Base-by-base conservation (phyloP, 2,797 vertebrate genomes). In the Jordanella pulchra region DNA sequence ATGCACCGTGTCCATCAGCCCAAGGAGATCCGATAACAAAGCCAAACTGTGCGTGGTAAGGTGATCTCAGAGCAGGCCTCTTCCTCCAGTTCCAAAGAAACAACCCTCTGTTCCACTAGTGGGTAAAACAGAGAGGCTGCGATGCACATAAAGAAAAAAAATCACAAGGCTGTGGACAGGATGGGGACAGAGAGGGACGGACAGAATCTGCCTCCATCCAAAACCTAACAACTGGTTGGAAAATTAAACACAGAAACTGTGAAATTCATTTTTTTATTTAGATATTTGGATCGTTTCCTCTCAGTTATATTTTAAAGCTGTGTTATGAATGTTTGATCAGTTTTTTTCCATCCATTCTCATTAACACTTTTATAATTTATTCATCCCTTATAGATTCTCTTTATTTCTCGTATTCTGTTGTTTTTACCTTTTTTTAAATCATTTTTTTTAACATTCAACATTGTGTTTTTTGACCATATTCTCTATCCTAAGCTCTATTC, bases 1-100 rank as follows among this genome's bases (percentile, higher is more conserved):
- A 89, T 90, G 84, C 89, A 89, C 80, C 81, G 75, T 91, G 90
- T 93, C 88, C 89, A 87, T 89, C 82, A 61, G 87, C 82, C 61
- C 23, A 51, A 7, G 76, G 61, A 86, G 89, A 93, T 93, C 91
- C 82, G 68, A 92, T 93, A 93, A 92, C 92, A 91, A 92, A 92
- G 92, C 76, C 55, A 76, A 82, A 86, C 81, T 87, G 89, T 89
- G 80, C 76, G 70, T 68, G 60, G 90, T 89, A 93, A 92, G 89
- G 82, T 32, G 90, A 93, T 93, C 91, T 87, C 70, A 47, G 84
- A 55, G 51, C 77, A 77, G 85, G 82, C 82, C 89, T 60, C 80
- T 76, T 79, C 79, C 79, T 84, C 65, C 45, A 73, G 80, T 75
- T 77, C 81, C 72, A 78, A 77, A 92, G 91, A 93, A 91, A 93